phyloP scores from a whole-genome alignment of 2,113 vertebrate species.

The Edolisoma coerulescens region DNA sequence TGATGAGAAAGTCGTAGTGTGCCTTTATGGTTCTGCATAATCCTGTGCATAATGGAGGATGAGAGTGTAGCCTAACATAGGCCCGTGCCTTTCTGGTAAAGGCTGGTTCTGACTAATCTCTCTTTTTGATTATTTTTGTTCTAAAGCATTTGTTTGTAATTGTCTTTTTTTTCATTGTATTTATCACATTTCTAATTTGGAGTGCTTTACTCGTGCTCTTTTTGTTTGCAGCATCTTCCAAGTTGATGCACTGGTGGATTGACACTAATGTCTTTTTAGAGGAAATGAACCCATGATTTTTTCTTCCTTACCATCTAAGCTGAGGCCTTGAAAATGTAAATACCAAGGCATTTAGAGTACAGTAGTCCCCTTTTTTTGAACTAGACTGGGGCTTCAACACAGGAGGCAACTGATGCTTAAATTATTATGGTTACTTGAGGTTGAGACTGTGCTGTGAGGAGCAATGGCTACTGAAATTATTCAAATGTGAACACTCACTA shows the following conservation, averaged over 20 bases:
- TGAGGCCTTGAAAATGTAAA: background rate
- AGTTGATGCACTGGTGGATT: background rate
- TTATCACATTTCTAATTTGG: background rate
- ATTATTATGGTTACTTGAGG: background rate
- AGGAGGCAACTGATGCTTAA: background rate
- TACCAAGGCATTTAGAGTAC: background rate
- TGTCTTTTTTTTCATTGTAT: background rate
- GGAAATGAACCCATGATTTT: background rate
- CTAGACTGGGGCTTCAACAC: background rate
- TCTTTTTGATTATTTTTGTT: background rate
- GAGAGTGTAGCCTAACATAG: background rate
- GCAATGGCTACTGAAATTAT: background rate
- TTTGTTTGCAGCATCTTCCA: background rate
- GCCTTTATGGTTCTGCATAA: rapidly evolving
- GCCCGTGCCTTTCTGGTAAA: background rate
- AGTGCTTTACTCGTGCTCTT: background rate
- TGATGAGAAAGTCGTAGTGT: rapidly evolving
- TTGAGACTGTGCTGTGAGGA: background rate
- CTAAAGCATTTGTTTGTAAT: background rate
- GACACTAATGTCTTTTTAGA: background rate
- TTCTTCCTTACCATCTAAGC: background rate
- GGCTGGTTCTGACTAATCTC: background rate
- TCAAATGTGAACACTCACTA: background rate
- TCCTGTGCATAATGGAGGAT: background rate
- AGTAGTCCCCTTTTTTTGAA: background rate